phyloP scores from a whole-genome alignment of 2,113 vertebrate genomes.

The Coreoperca whiteheadi region DNA sequence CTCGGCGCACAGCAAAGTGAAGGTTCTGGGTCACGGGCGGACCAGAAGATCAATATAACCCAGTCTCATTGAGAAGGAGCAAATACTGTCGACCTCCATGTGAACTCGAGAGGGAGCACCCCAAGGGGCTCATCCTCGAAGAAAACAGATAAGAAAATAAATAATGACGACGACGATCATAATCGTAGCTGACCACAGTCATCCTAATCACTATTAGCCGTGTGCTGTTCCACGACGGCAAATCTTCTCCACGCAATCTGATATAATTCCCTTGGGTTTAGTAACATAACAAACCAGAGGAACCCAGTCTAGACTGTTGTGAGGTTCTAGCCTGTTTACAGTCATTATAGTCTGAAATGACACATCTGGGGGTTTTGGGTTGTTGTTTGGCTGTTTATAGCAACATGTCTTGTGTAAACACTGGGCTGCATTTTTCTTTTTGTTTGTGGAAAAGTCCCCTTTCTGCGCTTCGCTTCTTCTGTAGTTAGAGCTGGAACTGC shows the following conservation, averaged over 20 bases:
- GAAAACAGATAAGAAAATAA: too few species aligned
- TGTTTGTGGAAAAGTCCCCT: neutral
- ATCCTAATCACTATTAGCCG: neutral
- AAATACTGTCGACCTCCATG: too few species aligned
- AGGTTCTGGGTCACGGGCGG: too few species aligned
- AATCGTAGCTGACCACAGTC: too few species aligned
- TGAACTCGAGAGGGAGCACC: too few species aligned
- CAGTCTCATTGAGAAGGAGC: neutral
- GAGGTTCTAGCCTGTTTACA: neutral
- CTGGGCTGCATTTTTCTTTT: neutral
- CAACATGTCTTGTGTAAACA: conserved; percentile 8
- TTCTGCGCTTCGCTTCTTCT: neutral
- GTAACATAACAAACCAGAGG: neutral
- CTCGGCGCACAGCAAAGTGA: neutral
- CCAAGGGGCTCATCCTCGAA: too few species aligned
- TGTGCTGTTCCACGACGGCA: too few species aligned
- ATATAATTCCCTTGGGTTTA: neutral
- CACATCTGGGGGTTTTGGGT: neutral
- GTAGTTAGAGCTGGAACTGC: neutral
- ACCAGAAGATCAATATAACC: neutral
- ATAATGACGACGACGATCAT: too few species aligned
- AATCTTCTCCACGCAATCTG: neutral
- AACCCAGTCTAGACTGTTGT: neutral
- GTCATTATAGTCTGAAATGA: neutral
- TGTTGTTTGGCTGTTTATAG: neutral